A percentile compares a stretch with the other conserved stretches of the same genome.
Evolutionary conservation across 2,113 vertebrate genomes (phyloP).

Genomic region (Hemibagrus wyckioides): DNA sequence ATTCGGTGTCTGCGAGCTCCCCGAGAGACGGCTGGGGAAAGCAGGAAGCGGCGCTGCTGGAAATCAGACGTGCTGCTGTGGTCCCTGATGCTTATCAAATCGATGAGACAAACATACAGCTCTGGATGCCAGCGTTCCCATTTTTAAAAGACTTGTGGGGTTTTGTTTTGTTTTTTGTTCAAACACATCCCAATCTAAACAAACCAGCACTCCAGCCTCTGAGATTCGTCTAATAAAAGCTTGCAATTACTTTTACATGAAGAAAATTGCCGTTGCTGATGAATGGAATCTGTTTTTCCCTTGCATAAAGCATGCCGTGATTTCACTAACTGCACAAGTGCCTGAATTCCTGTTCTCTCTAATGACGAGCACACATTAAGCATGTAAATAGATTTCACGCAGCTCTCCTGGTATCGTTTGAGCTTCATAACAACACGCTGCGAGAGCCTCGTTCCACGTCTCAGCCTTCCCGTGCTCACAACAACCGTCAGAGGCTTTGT

Average conservation of each 20-base stretch:
- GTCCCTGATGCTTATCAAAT: slow-evolving; percentile 68
- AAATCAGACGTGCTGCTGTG: slow-evolving; percentile 54
- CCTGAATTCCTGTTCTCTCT: no score
- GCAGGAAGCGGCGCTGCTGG: slow-evolving; percentile 45
- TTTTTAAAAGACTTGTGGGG: not conserved
- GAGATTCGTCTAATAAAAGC: not conserved
- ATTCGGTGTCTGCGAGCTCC: slow-evolving; percentile 62
- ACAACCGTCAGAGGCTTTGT: not conserved
- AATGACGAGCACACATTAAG: not conserved
- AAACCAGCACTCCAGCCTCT: not conserved
- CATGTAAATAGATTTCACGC: not conserved
- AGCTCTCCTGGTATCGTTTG: not conserved
- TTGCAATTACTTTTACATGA: not conserved
- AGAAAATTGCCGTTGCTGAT: not conserved
- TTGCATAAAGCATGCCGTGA: not conserved
- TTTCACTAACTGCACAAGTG: not conserved
- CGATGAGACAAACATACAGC: slow-evolving; percentile 73
- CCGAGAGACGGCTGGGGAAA: slow-evolving; percentile 42
- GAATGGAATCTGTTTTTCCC: not conserved
- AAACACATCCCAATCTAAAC: not conserved
- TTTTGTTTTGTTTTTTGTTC: not conserved
- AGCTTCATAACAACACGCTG: not conserved
- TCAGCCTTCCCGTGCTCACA: slow-evolving; percentile 19
- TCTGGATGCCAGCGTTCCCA: slow-evolving; percentile 69
- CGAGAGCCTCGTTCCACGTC: slow-evolving; percentile 14